Evolutionary conservation across 2,797 vertebrate species (phyloP).

Genomic region (Staurois parvus): DNA sequence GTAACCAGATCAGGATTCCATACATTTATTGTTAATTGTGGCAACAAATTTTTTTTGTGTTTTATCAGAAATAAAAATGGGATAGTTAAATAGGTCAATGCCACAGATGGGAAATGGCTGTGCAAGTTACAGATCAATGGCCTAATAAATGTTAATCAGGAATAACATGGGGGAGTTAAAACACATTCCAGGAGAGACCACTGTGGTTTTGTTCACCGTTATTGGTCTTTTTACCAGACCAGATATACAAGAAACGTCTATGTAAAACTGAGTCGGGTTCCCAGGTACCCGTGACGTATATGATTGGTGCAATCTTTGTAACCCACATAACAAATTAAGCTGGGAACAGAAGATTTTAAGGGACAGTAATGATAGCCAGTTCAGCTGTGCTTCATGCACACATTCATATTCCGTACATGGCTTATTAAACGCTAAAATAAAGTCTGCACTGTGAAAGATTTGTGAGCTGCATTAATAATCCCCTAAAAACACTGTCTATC

Average conservation of each 20-base stretch:
- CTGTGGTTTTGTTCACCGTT: background rate
- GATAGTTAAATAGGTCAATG: background rate
- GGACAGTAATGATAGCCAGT: background rate
- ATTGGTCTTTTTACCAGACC: background rate
- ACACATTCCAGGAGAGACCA: constrained; percentile 9
- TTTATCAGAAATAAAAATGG: background rate
- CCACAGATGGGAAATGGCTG: too few species aligned
- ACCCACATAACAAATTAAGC: background rate
- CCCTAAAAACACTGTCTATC: background rate
- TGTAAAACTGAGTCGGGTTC: background rate
- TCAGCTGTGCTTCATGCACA: too few species aligned
- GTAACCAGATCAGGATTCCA: too few species aligned
- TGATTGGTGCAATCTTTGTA: background rate
- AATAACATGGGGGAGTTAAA: background rate
- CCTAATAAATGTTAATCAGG: background rate
- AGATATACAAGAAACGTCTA: background rate
- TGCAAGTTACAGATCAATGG: background rate
- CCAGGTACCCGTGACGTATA: background rate
- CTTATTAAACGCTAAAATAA: background rate
- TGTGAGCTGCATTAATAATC: background rate
- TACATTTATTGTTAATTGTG: too few species aligned
- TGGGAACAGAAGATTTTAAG: background rate
- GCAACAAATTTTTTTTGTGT: background rate
- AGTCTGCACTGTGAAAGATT: background rate
- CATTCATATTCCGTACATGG: background rate